phyloP scores from a whole-genome alignment of 37 sponge, comb jelly and placozoan species.

The Ianthella basta region DNA sequence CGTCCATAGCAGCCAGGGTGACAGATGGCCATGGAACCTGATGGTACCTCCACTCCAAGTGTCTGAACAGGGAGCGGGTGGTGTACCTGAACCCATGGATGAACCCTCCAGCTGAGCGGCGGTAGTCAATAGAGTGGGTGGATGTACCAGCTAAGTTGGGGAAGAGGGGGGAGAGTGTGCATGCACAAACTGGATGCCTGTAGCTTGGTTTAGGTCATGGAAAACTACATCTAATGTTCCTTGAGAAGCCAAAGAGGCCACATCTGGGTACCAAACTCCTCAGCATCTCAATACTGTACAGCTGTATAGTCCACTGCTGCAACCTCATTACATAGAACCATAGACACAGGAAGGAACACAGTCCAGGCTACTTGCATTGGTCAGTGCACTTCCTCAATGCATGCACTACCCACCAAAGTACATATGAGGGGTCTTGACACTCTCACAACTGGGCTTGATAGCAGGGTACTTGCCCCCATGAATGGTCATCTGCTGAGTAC shows the following conservation, averaged over 20 bases:
- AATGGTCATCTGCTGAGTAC: conserved; percentile 2
- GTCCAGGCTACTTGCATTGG: too few species aligned
- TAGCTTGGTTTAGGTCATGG: too few species aligned
- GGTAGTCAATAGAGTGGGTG: conserved; percentile 56
- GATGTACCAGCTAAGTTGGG: conserved; percentile 49
- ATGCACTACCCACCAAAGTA: conserved; percentile 45
- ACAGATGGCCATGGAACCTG: conserved; percentile 84
- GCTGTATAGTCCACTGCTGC: background rate
- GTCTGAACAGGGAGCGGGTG: conserved; percentile 65
- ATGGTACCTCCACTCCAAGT: conserved; percentile 86
- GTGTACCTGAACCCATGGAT: conserved; percentile 78
- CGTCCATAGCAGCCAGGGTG: conserved; percentile 50
- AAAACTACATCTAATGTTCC: too few species aligned
- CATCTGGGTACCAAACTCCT: too few species aligned
- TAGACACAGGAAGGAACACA: background rate
- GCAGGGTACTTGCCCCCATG: conserved; percentile 53
- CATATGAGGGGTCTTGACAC: conserved; percentile 26
- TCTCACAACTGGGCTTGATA: conserved; percentile 48
- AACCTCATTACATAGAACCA: background rate
- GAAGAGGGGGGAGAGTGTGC: background rate
- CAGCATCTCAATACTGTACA: too few species aligned
- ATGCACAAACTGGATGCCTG: background rate
- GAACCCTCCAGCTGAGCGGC: conserved; percentile 73
- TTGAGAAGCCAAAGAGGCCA: too few species aligned
- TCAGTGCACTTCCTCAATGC: background rate